phyloP scores from a whole-genome alignment of 2,797 vertebrate species.

The Carapus acus region DNA sequence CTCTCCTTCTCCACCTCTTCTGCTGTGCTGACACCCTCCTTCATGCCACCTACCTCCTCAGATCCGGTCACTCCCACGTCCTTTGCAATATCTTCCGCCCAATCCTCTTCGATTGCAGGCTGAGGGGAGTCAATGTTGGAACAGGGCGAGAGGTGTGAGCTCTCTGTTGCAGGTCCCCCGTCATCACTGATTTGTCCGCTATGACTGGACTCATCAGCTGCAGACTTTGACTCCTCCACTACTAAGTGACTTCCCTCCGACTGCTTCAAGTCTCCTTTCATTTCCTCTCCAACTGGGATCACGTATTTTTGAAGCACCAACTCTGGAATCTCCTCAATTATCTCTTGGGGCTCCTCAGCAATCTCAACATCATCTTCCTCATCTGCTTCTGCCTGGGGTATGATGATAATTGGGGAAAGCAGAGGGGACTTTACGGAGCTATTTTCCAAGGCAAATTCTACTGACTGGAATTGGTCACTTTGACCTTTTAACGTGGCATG shows the following conservation, averaged over 20 bases:
- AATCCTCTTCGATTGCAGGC: conserved; percentile 31
- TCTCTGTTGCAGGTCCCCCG: conserved; percentile 48
- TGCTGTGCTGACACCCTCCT: neutral
- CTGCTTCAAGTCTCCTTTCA: conserved; percentile 31
- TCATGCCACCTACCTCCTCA: neutral
- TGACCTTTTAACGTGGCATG: conserved; percentile 23
- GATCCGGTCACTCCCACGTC: conserved; percentile 4
- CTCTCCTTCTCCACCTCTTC: conserved; percentile 9
- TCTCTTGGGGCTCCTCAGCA: conserved; percentile 68
- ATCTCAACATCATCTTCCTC: conserved; percentile 65
- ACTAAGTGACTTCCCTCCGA: conserved; percentile 37
- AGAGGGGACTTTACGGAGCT: conserved; percentile 21
- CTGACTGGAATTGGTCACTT: conserved; percentile 20
- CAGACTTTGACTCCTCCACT: conserved; percentile 57
- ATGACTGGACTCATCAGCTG: conserved; percentile 59
- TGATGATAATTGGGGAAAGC: conserved; percentile 61
- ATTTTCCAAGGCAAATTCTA: conserved; percentile 27
- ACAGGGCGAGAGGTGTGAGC: conserved; percentile 61
- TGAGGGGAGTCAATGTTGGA: conserved; percentile 56
- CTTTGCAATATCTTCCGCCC: conserved; percentile 4
- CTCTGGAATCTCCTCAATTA: conserved; percentile 56
- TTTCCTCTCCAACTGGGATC: conserved; percentile 3
- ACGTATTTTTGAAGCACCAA: conserved; percentile 3
- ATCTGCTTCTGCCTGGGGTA: conserved; percentile 65
- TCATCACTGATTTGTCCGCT: conserved; percentile 49